Percentiles rank a stretch among this genome's conserved stretches.
phyloP scores from a whole-genome alignment of 2,888 invertebrate species.

The Cyclophora punctaria region DNA sequence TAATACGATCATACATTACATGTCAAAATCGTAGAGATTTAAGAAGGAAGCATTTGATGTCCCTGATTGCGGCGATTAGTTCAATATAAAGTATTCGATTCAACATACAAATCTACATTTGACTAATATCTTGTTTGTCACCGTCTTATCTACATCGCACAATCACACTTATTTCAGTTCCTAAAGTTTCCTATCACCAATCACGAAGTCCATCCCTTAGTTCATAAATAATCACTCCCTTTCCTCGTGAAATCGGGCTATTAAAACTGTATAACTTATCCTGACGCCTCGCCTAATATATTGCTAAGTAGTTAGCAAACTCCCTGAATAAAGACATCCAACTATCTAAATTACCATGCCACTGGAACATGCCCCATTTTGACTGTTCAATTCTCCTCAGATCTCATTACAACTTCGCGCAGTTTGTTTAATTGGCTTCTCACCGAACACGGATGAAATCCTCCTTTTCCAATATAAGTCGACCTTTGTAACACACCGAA shows the following conservation, averaged over 20 bases:
- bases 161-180: background rate
- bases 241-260: background rate
- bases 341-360: slow-evolving; percentile 25
- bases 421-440: slow-evolving; percentile 42
- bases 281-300: background rate
- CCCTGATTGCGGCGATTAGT: no score
- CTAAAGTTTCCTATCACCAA: background rate
- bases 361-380: slow-evolving; percentile 23
- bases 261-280: background rate
- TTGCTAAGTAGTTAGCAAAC: slow-evolving; percentile 13
- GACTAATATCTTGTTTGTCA: no score
- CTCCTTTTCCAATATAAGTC: slow-evolving; percentile 24
- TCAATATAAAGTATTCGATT: no score
- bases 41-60: no score
- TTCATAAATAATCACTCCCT: no score
- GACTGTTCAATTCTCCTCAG: slow-evolving; percentile 37
- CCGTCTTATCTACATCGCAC: no score
- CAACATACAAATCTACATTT: no score
- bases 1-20: no score
- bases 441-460: slow-evolving; percentile 25
- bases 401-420: slow-evolving; percentile 41
- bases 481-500: slow-evolving; percentile 11
- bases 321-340: slow-evolving; percentile 16
- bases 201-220: no score
- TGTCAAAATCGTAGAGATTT: no score